A percentile compares a stretch with the other conserved stretches of the same genome.
phyloP scores from a whole-genome alignment of 2,888 invertebrate species.

The Tribolium freemani region DNA sequence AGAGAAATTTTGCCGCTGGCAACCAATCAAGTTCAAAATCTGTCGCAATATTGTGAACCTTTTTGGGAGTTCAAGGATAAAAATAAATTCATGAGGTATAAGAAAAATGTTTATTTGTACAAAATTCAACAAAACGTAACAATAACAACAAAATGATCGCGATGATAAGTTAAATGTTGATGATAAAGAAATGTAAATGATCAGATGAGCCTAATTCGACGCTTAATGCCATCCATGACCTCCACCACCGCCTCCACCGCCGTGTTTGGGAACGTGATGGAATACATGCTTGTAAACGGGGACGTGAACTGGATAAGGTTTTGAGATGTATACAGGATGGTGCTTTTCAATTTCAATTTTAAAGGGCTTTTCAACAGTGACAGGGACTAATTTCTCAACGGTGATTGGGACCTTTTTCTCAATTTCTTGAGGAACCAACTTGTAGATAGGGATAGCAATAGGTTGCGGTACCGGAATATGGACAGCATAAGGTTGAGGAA shows the following conservation, averaged over 20 bases:
- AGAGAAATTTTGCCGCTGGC: background rate
- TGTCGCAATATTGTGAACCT: background rate
- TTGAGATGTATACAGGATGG: conserved; percentile 75
- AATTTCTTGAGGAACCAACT: conserved; percentile 79
- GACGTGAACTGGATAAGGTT: conserved; percentile 81
- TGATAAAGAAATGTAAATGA: conserved; percentile 24
- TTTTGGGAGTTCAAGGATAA: background rate
- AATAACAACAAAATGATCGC: conserved; percentile 38
- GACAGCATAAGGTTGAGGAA: conserved; percentile 83
- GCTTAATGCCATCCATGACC: conserved; percentile 36
- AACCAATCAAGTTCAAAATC: background rate
- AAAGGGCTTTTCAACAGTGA: conserved; percentile 82
- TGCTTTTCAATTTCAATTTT: conserved; percentile 83
- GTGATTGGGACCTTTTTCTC: conserved; percentile 81
- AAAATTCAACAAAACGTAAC: conserved; percentile 33
- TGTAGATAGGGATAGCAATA: conserved; percentile 81
- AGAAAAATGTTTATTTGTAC: conserved; percentile 17
- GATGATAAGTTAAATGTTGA: conserved; percentile 30
- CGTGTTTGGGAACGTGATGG: conserved; percentile 70
- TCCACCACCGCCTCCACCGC: conserved; percentile 48
- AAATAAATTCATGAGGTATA: conserved; percentile 4
- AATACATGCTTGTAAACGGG: conserved; percentile 83
- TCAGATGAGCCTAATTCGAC: conserved; percentile 29
- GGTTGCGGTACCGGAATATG: conserved; percentile 80
- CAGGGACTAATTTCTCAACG: conserved; percentile 77